Evolutionary conservation across 1,140 invertebrate genomes (phyloP).

Genomic region (Magallana angulata): DNA sequence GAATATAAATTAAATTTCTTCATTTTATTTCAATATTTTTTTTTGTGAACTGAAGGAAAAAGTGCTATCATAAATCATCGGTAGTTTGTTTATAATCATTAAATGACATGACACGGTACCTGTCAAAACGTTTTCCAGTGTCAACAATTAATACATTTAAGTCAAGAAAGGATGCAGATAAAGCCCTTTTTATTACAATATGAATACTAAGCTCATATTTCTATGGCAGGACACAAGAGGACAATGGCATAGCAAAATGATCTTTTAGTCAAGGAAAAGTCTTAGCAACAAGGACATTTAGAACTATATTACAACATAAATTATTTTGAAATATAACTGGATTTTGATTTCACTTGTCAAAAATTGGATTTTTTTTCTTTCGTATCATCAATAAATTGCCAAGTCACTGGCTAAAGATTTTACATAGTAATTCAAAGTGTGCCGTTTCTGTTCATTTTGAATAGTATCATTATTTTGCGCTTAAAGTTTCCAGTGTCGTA

Average conservation of each 20-base stretch:
- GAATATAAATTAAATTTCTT: not conserved
- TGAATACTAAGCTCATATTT: not conserved
- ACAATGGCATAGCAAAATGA: not conserved
- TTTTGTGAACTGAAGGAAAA: too few species aligned
- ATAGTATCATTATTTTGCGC: not conserved
- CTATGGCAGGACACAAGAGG: not conserved
- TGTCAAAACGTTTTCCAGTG: too few species aligned
- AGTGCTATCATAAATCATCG: too few species aligned
- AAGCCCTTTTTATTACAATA: not conserved
- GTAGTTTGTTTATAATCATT: too few species aligned
- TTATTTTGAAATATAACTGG: constrained; percentile 1
- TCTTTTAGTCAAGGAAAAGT: constrained; percentile 14
- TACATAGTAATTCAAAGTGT: not conserved
- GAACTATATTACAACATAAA: constrained; percentile 10
- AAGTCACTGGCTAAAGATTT: not conserved
- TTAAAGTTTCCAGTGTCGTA: too few species aligned
- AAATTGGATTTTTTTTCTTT: not conserved
- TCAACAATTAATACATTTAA: too few species aligned
- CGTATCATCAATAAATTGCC: constrained; percentile 21
- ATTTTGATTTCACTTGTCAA: constrained; percentile 31
- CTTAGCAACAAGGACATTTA: not conserved
- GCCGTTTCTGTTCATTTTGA: not conserved
- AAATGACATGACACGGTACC: too few species aligned
- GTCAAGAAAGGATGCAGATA: too few species aligned
- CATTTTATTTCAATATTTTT: not conserved